Evolutionary conservation across 2,113 vertebrate species (phyloP).

Genomic region (Lasiurus cinereus): DNA sequence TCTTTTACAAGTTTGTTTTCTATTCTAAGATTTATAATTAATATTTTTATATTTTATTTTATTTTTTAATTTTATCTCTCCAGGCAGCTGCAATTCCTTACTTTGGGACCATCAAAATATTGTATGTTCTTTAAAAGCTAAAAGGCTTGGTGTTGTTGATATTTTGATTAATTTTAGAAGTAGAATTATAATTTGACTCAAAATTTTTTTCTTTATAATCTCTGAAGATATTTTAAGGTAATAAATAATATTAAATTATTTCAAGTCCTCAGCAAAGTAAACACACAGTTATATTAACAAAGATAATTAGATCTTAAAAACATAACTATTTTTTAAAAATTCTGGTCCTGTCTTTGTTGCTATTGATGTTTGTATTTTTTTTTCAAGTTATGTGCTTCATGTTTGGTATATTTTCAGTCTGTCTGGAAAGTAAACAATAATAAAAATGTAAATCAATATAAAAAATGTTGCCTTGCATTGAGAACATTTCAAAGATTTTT

Average conservation of each 20-base stretch:
- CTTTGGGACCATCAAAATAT: not conserved
- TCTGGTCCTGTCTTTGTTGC: slow-evolving; percentile 66
- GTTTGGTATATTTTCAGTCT: slow-evolving; percentile 78
- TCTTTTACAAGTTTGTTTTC: not conserved
- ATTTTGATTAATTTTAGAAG: not conserved
- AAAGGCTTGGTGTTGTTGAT: not conserved
- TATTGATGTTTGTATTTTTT: slow-evolving; percentile 68
- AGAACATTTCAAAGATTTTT: slow-evolving; percentile 88
- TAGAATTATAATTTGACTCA: not conserved
- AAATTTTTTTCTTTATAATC: not conserved
- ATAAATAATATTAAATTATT: not conserved
- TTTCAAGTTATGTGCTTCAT: slow-evolving; percentile 70
- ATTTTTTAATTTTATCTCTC: not conserved
- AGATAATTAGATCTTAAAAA: slow-evolving; percentile 50
- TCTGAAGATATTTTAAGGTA: not conserved
- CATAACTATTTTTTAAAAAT: not conserved
- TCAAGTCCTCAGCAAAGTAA: slow-evolving; percentile 14
- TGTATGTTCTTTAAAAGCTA: not conserved
- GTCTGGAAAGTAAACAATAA: slow-evolving; percentile 87
- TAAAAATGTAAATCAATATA: slow-evolving; percentile 88
- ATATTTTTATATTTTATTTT: slow-evolving; percentile 46
- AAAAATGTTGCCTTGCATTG: slow-evolving; percentile 82
- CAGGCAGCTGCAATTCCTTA: not conserved
- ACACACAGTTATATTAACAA: not conserved
- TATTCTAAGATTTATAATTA: slow-evolving; percentile 34